Conservation (phyloP, 2,797 vertebrate genomes). For the Mus minutoides region DNA sequence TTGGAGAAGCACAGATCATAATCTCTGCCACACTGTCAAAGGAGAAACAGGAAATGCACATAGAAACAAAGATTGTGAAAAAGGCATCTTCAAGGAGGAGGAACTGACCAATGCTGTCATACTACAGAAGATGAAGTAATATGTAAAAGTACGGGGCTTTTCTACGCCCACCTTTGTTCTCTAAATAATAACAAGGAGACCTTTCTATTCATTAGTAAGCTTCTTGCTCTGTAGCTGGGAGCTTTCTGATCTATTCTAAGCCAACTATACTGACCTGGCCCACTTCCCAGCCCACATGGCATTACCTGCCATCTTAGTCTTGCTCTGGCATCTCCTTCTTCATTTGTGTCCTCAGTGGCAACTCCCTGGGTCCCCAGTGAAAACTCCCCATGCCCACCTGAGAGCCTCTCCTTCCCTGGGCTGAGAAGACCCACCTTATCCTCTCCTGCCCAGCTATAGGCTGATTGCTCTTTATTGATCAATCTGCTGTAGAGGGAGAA, state of each 20-base stretch:
- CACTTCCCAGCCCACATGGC: background rate
- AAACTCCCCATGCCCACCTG: background rate
- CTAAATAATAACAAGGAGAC: background rate
- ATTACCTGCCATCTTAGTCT: background rate
- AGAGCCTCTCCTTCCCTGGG: background rate
- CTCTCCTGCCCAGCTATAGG: background rate
- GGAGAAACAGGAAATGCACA: background rate
- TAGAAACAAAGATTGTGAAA: background rate
- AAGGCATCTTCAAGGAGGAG: background rate
- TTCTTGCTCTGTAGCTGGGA: background rate
- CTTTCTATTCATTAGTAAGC: background rate
- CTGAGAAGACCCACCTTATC: background rate
- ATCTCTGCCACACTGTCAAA: constrained; percentile 7
- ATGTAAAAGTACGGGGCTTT: background rate
- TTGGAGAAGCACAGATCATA: background rate
- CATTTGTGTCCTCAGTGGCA: background rate
- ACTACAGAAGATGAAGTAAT: background rate
- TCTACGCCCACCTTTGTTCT: background rate
- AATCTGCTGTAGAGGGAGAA: background rate
- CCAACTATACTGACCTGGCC: background rate
- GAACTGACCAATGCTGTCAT: background rate
- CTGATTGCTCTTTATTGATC: background rate
- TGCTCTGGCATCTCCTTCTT: background rate
- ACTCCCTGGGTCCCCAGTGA: background rate
- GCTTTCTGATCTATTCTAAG: background rate